These are phyloP conservation scores for Mermis nigrescens DNA, from an alignment of 2,888 invertebrate species.

Conservation along the genomic window DNA sequence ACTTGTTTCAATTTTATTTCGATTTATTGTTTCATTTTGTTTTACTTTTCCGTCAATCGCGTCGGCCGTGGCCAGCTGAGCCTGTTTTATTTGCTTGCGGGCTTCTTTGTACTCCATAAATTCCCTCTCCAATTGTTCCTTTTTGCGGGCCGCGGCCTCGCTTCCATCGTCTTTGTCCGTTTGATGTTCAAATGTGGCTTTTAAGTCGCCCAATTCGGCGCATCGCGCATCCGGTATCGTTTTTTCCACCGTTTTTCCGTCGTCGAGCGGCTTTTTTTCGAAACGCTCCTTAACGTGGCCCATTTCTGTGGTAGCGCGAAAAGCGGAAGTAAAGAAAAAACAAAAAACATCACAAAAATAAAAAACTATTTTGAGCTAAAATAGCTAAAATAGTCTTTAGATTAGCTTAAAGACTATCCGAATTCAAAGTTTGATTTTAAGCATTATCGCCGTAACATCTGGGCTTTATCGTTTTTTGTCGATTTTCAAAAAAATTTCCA, in stretches of 20 bases:
- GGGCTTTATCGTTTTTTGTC: no score
- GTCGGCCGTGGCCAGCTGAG: not conserved
- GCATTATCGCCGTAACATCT: no score
- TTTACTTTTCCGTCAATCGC: not conserved
- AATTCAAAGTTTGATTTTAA: no score
- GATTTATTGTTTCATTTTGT: no score
- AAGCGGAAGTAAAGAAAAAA: no score
- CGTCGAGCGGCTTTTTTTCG: slow-evolving; percentile 19
- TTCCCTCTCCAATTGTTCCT: slow-evolving; percentile 9
- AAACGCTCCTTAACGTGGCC: slow-evolving; percentile 28
- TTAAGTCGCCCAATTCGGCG: slow-evolving; percentile 23
- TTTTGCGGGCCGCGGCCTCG: not conserved
- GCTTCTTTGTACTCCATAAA: slow-evolving; percentile 8
- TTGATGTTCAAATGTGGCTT: slow-evolving; percentile 20
- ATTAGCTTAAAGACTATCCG: no score
- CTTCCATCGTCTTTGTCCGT: not conserved
- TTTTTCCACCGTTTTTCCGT: slow-evolving; percentile 12
- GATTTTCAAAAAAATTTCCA: no score
- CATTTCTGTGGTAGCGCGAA: no score
- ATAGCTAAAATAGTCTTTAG: no score
- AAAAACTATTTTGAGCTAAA: no score
- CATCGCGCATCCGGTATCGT: slow-evolving; percentile 22
- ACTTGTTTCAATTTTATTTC: no score
- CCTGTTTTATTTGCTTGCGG: not conserved
- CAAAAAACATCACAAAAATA: no score